A percentile compares a stretch with the other conserved stretches of the same genome.
These are phyloP conservation scores for Orchestia grillus DNA, from an alignment of 1,140 invertebrate genomes.

Conservation along the genomic window DNA sequence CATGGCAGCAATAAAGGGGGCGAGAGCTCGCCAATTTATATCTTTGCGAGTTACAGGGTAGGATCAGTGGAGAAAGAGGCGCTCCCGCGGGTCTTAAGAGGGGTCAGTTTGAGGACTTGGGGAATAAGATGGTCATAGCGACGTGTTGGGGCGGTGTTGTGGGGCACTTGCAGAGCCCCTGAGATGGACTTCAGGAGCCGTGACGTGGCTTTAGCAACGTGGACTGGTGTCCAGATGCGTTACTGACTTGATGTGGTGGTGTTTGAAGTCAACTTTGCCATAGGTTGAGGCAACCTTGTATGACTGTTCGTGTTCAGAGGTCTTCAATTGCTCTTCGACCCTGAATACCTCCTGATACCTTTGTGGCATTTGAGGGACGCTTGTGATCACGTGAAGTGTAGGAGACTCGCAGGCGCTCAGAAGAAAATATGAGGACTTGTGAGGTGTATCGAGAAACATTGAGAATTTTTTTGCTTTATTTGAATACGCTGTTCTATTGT, in stretches of 20 bases:
- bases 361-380: too few species aligned
- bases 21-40: constrained; percentile 24
- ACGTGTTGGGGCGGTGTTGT: background rate
- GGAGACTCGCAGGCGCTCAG: too few species aligned
- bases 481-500: too few species aligned
- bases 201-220: background rate
- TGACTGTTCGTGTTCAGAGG: background rate
- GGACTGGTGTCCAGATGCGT: background rate
- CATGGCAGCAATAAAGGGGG: background rate
- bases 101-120: background rate
- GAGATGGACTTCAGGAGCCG: background rate
- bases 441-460: too few species aligned
- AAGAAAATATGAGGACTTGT: too few species aligned
- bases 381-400: too few species aligned
- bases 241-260: too few species aligned
- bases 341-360: too few species aligned
- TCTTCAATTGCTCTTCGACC: too few species aligned
- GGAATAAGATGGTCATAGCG: background rate
- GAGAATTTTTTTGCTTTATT: too few species aligned
- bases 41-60: constrained; percentile 11
- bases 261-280: background rate
- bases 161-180: too few species aligned
- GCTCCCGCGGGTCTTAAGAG: background rate
- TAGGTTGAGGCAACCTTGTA: background rate
- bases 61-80: background rate